Conservation (phyloP, 1,140 invertebrate species). For the Bombus waltoni region DNA sequence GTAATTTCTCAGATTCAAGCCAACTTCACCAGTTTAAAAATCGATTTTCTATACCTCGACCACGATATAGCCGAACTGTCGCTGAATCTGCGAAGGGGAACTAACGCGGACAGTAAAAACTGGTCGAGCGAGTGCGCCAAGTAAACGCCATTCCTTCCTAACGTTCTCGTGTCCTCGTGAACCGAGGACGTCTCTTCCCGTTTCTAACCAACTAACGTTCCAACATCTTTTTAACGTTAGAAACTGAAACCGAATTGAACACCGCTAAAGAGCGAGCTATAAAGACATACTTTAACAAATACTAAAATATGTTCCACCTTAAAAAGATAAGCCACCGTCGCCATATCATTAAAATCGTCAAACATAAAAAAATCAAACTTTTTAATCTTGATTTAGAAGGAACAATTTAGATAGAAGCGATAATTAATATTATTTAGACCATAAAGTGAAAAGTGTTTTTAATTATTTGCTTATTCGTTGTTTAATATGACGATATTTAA, state of each 20-base stretch:
- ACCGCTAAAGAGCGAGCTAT: not conserved
- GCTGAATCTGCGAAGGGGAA: constrained; percentile 34
- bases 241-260: constrained; percentile 12
- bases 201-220: constrained; percentile 37
- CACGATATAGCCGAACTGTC: not conserved
- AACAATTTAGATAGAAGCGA: not conserved
- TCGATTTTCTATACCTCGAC: not conserved
- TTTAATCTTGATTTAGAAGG: not conserved
- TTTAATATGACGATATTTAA: not conserved
- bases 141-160: constrained; percentile 49
- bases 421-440: not conserved
- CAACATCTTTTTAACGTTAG: constrained; percentile 7
- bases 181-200: constrained; percentile 38
- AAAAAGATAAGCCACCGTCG: not conserved
- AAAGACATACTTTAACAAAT: not conserved
- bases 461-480: not conserved
- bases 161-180: constrained; percentile 53
- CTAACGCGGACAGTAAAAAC: constrained; percentile 43
- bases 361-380: not conserved
- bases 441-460: not conserved
- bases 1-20: too few species aligned
- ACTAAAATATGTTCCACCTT: not conserved
- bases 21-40: not conserved
- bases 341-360: not conserved
- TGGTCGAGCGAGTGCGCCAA: constrained; percentile 48